These are phyloP conservation scores for Aporophyla lueneburgensis DNA, from an alignment of 2,888 invertebrate genomes.

Conservation along the genomic window DNA sequence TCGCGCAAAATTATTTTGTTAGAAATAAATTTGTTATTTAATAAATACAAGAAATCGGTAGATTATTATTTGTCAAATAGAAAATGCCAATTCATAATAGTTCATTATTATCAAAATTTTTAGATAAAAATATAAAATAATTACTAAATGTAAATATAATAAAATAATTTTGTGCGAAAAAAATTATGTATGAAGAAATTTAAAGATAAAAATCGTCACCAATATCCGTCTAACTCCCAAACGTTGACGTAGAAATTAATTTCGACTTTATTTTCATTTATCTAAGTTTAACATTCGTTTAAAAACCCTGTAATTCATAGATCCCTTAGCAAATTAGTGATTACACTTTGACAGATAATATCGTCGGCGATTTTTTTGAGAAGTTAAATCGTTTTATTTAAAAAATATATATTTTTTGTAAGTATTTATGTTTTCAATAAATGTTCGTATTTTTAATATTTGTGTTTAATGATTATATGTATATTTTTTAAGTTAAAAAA, in stretches of 20 bases:
- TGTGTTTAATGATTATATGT: slow-evolving; percentile 29
- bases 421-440: slow-evolving; percentile 5
- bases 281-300: slow-evolving; percentile 68
- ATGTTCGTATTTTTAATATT: slow-evolving; percentile 8
- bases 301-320: slow-evolving; percentile 87
- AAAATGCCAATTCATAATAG: slow-evolving; percentile 2
- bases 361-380: slow-evolving; percentile 36
- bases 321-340: slow-evolving; percentile 88
- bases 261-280: slow-evolving; percentile 67
- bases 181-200: slow-evolving; percentile 64
- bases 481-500: not conserved
- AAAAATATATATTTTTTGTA: slow-evolving; percentile 32
- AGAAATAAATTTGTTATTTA: not conserved
- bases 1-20: slow-evolving; percentile 61
- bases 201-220: slow-evolving; percentile 71
- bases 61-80: not conserved
- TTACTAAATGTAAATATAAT: not conserved
- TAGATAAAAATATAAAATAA: not conserved
- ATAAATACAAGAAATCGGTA: not conserved
- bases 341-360: slow-evolving; percentile 79
- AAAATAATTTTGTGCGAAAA: slow-evolving; percentile 57
- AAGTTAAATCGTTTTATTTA: slow-evolving; percentile 40
- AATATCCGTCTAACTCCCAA: slow-evolving; percentile 78
- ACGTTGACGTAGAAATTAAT: slow-evolving; percentile 59
- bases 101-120: not conserved